Base-by-base conservation (phyloP, 2,797 vertebrate genomes). In the Clarias fuscus region DNA sequence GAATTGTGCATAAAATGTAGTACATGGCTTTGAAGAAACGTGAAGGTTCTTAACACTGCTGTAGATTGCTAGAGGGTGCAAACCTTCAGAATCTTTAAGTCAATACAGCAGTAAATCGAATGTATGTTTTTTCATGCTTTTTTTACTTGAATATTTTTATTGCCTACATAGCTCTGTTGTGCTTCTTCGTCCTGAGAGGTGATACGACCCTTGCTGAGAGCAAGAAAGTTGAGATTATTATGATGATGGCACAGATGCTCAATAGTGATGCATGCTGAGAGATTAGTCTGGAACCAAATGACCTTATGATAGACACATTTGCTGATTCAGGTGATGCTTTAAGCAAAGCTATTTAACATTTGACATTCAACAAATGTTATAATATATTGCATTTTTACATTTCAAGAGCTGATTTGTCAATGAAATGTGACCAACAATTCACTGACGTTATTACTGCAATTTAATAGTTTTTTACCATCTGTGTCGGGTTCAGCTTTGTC, bases 161-260 rank as follows among this genome's bases (percentile, higher is more conserved):
- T 56, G 2, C 27, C 4, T 14, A 68, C 33, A 33, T 33, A 58
- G 64, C 22, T 56, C 43, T 72, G 48, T 33, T 71, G 64, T 85
- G 48, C 11, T 79, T 75, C 37, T 53, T 65, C 62, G 56, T 75
- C 48, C 67, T 71, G 62, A 79, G 61, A 67, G 65, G 43, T 85
- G 20, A 79, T 70, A 86, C 76, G 79, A 85, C 24, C 40, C 89
- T 61, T 68, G 53, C 88, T 70, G 88, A 83, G 86, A 86, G 83
- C 75, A 90, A 88, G 87, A 88, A 88, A 85, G 15, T 62, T 30
- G n/a, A 65, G 72, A 53, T 68, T 82, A 76, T 84, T 67, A 17
- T 72, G 61, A 30, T 43, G 84, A 84, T 76, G 48, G 37, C n/a
- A 61, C 48, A 85, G 53, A 53, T 40, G 37, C 24, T 67, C 61